phyloP scores from a whole-genome alignment of 2,113 vertebrate genomes.

The Trogon melanurus region DNA sequence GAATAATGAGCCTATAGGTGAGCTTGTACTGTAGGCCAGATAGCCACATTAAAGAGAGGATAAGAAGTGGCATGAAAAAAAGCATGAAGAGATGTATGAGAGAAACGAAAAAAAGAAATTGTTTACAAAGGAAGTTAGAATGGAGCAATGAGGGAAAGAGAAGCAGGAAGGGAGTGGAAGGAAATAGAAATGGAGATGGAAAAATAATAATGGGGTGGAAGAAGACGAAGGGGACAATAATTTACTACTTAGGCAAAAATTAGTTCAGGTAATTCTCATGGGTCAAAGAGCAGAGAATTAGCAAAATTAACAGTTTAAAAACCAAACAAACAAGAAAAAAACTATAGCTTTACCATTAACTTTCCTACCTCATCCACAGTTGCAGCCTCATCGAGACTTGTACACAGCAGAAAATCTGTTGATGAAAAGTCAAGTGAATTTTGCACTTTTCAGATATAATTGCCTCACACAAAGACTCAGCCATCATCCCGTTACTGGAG shows the following conservation, averaged over 20 bases:
- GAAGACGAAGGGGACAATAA: neutral
- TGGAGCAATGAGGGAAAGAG: neutral
- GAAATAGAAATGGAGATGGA: neutral
- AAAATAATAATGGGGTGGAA: neutral
- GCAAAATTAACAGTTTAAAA: neutral
- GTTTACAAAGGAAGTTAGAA: neutral
- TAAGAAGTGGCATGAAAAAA: neutral
- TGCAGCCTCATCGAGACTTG: neutral
- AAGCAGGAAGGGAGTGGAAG: neutral
- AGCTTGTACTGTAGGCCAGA: neutral
- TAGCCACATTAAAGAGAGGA: neutral
- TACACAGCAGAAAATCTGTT: neutral
- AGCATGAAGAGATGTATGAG: neutral
- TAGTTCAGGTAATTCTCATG: neutral
- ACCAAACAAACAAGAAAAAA: neutral
- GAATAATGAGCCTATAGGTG: neutral
- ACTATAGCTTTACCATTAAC: neutral
- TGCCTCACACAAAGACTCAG: neutral
- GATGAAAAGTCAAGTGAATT: neutral
- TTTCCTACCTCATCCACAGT: neutral
- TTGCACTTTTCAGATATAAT: neutral
- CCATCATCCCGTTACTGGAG: neutral
- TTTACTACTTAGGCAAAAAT: neutral
- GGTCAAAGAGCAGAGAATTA: neutral
- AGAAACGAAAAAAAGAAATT: neutral